phyloP scores from a whole-genome alignment of 1,140 invertebrate species.

The Frieseomelitta varia region DNA sequence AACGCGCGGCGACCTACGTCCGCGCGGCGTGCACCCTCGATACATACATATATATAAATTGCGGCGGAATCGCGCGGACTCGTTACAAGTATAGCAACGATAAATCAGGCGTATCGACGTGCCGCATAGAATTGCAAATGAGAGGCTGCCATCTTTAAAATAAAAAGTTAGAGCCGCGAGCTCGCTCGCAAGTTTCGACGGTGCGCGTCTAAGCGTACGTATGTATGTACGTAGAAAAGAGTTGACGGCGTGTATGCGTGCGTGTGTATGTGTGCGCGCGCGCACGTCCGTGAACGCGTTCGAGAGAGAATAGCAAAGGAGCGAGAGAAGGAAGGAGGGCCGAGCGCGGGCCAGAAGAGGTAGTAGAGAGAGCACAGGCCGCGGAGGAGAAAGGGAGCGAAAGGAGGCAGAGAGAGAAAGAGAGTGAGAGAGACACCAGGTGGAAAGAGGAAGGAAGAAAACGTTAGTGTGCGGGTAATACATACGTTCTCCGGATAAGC shows the following conservation, averaged over 20 bases:
- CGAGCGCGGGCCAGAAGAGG: background rate
- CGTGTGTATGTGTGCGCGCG: constrained; percentile 17
- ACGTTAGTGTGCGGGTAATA: constrained; percentile 62
- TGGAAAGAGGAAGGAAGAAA: background rate
- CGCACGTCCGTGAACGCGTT: constrained; percentile 37
- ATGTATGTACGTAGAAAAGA: background rate
- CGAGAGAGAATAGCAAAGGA: constrained; percentile 51
- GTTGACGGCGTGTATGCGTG: constrained; percentile 7
- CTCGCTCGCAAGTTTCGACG: constrained; percentile 51
- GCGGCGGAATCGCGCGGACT: constrained; percentile 64
- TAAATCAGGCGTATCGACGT: constrained; percentile 82
- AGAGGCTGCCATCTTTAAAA: constrained; percentile 80
- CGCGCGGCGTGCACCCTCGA: constrained; percentile 47
- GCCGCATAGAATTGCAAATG: constrained; percentile 82
- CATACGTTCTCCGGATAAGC: constrained; percentile 74
- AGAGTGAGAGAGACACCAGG: background rate
- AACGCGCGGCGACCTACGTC: no score
- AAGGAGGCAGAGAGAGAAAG: background rate
- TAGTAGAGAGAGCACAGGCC: background rate
- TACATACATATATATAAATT: constrained; percentile 69
- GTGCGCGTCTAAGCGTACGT: constrained; percentile 44
- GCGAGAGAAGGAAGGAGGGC: background rate
- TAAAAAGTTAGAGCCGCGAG: constrained; percentile 76
- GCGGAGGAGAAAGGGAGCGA: background rate
- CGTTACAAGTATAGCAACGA: constrained; percentile 80